Conservation (phyloP, 2,888 invertebrate genomes). For the Perizoma affinitatum region DNA sequence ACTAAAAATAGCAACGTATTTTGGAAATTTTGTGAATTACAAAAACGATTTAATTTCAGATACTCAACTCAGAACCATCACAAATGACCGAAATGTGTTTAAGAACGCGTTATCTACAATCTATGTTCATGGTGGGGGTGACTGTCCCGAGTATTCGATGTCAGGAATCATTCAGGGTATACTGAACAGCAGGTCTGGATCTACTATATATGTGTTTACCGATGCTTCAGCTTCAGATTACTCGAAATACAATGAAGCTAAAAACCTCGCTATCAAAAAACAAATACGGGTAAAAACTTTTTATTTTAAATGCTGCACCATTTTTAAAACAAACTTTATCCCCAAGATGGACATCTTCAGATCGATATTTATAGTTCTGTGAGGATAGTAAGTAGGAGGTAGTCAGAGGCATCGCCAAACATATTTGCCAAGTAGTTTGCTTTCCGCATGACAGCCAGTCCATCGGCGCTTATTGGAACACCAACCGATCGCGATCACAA, state of each 20-base stretch:
- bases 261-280: conserved; percentile 52
- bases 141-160: conserved; percentile 64
- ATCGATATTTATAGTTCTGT: no score
- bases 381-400: no score
- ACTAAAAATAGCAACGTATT: no score
- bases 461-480: no score
- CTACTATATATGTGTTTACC: conserved; percentile 66
- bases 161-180: conserved; percentile 59
- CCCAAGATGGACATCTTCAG: no score
- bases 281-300: conserved; percentile 53
- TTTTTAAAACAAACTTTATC: no score
- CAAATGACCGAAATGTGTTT: conserved; percentile 49
- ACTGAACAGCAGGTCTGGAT: conserved; percentile 51
- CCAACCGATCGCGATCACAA: no score
- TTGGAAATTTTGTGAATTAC: no score
- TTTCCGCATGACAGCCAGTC: no score
- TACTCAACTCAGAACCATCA: conserved; percentile 39
- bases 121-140: conserved; percentile 43
- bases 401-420: no score
- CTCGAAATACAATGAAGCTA: conserved; percentile 42
- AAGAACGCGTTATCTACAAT: conserved; percentile 45
- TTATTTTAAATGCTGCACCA: not conserved
- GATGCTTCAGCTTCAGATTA: conserved; percentile 64
- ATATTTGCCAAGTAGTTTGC: no score
- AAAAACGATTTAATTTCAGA: conserved; percentile 39